Percentiles rank a stretch among this genome's conserved stretches.
Conservation (phyloP, 2,888 invertebrate species). For the Aromia moschata region DNA sequence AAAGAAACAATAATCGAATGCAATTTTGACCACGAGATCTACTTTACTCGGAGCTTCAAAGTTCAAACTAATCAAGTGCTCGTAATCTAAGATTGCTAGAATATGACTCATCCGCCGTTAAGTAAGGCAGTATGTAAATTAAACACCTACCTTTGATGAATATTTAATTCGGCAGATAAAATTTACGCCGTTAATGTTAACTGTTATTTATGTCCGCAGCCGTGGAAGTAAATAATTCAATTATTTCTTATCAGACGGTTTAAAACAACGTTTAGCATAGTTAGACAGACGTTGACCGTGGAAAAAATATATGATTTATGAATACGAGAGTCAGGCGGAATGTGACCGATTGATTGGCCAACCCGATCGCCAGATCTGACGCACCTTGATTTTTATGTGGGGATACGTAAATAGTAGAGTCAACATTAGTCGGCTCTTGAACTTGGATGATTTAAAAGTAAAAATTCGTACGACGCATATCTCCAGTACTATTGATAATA, state of each 20-base stretch:
- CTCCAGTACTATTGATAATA: too few species aligned
- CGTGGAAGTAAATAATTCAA: constrained; percentile 18
- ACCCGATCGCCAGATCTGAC: too few species aligned
- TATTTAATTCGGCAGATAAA: constrained; percentile 5
- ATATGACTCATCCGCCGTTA: constrained; percentile 11
- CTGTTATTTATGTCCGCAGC: constrained; percentile 6
- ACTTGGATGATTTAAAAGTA: too few species aligned
- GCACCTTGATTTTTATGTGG: too few species aligned
- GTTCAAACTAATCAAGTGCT: background rate
- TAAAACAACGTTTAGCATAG: too few species aligned
- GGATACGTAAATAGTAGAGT: too few species aligned
- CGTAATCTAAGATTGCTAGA: background rate
- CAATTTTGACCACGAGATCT: background rate
- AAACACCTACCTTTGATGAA: constrained; percentile 10
- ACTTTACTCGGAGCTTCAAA: background rate
- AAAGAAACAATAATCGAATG: background rate
- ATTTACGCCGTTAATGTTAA: constrained; percentile 8
- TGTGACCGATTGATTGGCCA: too few species aligned
- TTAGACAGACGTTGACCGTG: background rate
- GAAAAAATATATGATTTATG: background rate
- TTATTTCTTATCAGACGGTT: constrained; percentile 6
- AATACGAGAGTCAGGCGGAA: too few species aligned
- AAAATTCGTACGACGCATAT: too few species aligned
- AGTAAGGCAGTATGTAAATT: constrained; percentile 15
- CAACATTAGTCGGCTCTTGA: too few species aligned